These are phyloP conservation scores for Cnemophilus loriae DNA, from an alignment of 2,113 vertebrate species.

Conservation along the genomic window DNA sequence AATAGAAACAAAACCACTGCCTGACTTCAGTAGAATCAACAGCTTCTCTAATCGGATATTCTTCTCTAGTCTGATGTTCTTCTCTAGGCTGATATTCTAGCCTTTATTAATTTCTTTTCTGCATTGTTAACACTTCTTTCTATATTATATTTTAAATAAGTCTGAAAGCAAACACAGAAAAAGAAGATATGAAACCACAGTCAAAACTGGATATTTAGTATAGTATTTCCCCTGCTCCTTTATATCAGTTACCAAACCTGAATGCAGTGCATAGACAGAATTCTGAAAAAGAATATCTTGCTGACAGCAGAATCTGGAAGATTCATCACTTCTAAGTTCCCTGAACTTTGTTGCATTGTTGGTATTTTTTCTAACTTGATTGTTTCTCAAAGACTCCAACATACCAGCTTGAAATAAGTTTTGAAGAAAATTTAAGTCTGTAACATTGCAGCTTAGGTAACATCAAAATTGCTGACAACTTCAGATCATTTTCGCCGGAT, in stretches of 20 bases:
- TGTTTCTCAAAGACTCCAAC: not conserved
- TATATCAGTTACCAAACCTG: not conserved
- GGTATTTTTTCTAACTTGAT: not conserved
- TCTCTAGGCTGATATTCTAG: not conserved
- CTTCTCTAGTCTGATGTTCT: not conserved
- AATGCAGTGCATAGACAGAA: not conserved
- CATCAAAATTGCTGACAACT: not conserved
- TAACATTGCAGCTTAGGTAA: not conserved
- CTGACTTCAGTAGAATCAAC: not conserved
- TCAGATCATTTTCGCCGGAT: not conserved
- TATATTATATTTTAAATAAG: not conserved
- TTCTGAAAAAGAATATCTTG: not conserved
- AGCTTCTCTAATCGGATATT: not conserved
- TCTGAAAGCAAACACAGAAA: not conserved
- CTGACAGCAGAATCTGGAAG: not conserved
- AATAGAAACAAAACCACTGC: not conserved
- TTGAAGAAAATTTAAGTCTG: not conserved
- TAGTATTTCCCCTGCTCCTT: not conserved
- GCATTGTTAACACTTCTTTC: not conserved
- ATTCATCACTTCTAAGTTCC: not conserved
- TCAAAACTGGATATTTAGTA: not conserved
- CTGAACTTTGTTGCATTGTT: not conserved
- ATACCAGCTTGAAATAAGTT: not conserved
- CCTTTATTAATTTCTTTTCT: not conserved
- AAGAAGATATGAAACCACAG: not conserved